phyloP scores from a whole-genome alignment of 2,888 invertebrate species.

The Helleia helle region DNA sequence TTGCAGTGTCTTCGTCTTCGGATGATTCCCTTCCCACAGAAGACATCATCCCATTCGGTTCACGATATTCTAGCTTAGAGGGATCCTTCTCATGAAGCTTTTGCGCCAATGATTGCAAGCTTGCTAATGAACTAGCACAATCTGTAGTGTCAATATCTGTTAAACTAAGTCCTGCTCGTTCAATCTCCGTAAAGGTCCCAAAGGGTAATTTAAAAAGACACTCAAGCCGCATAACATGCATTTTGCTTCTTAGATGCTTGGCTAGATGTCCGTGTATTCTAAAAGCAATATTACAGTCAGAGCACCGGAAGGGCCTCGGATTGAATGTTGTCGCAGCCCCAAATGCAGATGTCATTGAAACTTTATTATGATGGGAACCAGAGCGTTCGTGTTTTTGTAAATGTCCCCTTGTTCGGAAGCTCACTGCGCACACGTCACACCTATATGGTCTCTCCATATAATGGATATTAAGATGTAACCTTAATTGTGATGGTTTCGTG shows the following conservation, averaged over 20 bases:
- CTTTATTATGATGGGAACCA: constrained; percentile 93
- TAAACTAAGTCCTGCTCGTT: constrained; percentile 89
- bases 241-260: constrained; percentile 96
- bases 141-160: constrained; percentile 97
- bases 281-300: constrained; percentile 96
- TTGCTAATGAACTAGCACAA: constrained; percentile 94
- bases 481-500: constrained; percentile 90
- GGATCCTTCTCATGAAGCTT: constrained; percentile 88
- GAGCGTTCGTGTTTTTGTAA: constrained; percentile 95
- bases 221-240: constrained; percentile 95
- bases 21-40: constrained; percentile 66
- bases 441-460: constrained; percentile 94
- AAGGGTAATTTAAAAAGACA: constrained; percentile 94
- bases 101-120: constrained; percentile 86
- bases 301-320: constrained; percentile 96
- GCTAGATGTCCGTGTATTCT: constrained; percentile 97
- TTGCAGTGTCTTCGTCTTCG: constrained; percentile 64
- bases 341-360: constrained; percentile 89
- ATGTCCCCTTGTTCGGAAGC: constrained; percentile 92
- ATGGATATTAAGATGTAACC: constrained; percentile 95
- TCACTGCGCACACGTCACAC: constrained; percentile 93
- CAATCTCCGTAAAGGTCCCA: constrained; percentile 95
- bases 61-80: constrained; percentile 80
- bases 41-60: constrained; percentile 49
- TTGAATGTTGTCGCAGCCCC: constrained; percentile 90